These are phyloP conservation scores for Conchocele bisecta DNA, from an alignment of 2,888 invertebrate species.

Conservation along the genomic window DNA sequence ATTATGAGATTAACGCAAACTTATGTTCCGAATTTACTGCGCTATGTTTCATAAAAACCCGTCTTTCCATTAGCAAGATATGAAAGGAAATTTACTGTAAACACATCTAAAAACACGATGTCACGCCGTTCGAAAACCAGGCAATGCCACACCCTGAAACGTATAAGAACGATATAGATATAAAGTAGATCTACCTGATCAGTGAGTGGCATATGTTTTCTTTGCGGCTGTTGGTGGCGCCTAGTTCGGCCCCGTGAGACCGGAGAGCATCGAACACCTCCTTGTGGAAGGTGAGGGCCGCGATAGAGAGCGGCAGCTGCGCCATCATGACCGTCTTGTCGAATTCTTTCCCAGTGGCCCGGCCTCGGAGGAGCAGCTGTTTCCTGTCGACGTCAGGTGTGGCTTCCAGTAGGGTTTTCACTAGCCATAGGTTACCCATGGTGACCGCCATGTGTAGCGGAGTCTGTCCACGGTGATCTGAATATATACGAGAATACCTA, in stretches of 20 bases:
- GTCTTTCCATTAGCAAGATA: no score
- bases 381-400: slow-evolving; percentile 28
- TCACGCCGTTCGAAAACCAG: no score
- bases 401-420: slow-evolving; percentile 25
- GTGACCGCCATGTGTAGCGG: slow-evolving; percentile 62
- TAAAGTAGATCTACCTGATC: slow-evolving; percentile 47
- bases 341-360: slow-evolving; percentile 50
- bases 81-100: no score
- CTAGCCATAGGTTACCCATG: slow-evolving; percentile 52
- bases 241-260: slow-evolving; percentile 54
- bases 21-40: no score
- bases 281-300: slow-evolving; percentile 59
- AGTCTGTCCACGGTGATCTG: slow-evolving; percentile 60
- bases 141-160: no score
- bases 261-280: slow-evolving; percentile 52
- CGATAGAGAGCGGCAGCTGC: slow-evolving; percentile 60
- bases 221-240: slow-evolving; percentile 46
- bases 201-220: slow-evolving; percentile 59
- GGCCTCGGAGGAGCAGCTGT: slow-evolving; percentile 33
- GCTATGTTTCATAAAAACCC: no score
- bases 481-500: slow-evolving; percentile 34
- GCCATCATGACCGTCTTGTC: slow-evolving; percentile 66
- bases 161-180: no score
- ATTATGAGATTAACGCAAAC: no score
- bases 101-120: no score